phyloP scores from a whole-genome alignment of 2,797 vertebrate genomes.

The Arrhamphus sclerolepis region DNA sequence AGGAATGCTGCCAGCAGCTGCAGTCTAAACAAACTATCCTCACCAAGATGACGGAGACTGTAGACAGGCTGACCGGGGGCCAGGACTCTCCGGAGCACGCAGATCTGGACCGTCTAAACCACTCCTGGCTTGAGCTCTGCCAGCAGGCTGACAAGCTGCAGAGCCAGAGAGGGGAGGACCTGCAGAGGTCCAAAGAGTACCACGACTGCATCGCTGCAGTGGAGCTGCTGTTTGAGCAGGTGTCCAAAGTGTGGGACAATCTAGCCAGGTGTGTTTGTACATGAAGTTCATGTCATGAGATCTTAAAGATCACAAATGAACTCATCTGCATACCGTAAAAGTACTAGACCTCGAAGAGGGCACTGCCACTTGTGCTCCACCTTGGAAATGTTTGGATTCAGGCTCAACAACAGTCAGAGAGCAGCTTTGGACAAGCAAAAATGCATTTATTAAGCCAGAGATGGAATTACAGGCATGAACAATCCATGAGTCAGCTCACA shows the following conservation, averaged over 20 bases:
- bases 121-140: constrained; percentile 91
- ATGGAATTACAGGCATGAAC: too few relatives aligned
- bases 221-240: constrained; percentile 90
- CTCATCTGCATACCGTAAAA: too few relatives aligned
- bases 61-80: constrained; percentile 77
- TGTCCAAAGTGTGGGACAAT: constrained; percentile 96
- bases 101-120: constrained; percentile 86
- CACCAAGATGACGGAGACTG: constrained; percentile 86
- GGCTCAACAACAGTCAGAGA: too few relatives aligned
- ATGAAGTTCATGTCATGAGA: neutral
- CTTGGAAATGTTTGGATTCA: too few relatives aligned
- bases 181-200: constrained; percentile 89
- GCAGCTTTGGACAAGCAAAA: too few relatives aligned
- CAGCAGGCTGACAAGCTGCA: constrained; percentile 86
- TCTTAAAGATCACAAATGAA: neutral
- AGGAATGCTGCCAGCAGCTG: constrained; percentile 90
- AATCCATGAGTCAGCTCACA: too few relatives aligned
- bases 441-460: too few relatives aligned
- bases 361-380: too few relatives aligned
- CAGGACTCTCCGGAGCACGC: constrained; percentile 91
- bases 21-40: constrained; percentile 87
- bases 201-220: constrained; percentile 86
- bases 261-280: constrained; percentile 86
- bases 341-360: too few relatives aligned
- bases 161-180: constrained; percentile 88